Evolutionary conservation across 1,140 invertebrate genomes (phyloP), one percentile per base, ranked within the genome.

Genomic region (Drosophila micromelanica): DNA sequence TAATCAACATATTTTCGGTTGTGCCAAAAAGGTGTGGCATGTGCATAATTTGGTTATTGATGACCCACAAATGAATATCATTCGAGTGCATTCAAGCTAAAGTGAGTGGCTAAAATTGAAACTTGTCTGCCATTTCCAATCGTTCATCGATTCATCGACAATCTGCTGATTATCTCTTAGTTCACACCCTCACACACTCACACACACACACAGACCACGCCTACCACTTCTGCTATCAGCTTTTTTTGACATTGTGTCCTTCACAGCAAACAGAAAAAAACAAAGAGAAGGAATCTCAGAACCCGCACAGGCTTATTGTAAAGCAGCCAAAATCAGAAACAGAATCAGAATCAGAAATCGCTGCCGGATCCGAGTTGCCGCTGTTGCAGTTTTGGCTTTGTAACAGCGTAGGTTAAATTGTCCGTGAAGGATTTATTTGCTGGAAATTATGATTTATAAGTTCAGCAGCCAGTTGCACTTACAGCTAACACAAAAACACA

Each of bases 401-500:
- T 54, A 61, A 71, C 52, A 70, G 61, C 63, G 56, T 48, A 72
- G 69, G 84, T 81, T 89, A 73, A 87, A 87, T 87, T 87, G 84
- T 79, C 84, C 82, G 79, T 89, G 69, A 87, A 87, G 84, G 82
- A 87, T 87, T 87, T 87, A 87, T 87, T 89, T 89, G 78, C 80
- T 84, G 64, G 76, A 79, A 82, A 87, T 87, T 89, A 87, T 87
- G 82, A 87, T 87, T 87, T 87, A 89, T 87, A 87, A 89, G 82
- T 60, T 71, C 64, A 79, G 64, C 73, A 75, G 82, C 75, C 82
- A 78, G 73, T 67, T 59, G 45, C 73, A 77, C 64, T 74, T 62
- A 54, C 75, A 78, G 37, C 68, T 52, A 17, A 57, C 69, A 78
- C 42, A 62, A 73, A 43, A 42, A 63, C 65, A 56, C 68, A 27